phyloP scores from a whole-genome alignment of 2,113 vertebrate genomes.

The Rhabdomys dilectus region DNA sequence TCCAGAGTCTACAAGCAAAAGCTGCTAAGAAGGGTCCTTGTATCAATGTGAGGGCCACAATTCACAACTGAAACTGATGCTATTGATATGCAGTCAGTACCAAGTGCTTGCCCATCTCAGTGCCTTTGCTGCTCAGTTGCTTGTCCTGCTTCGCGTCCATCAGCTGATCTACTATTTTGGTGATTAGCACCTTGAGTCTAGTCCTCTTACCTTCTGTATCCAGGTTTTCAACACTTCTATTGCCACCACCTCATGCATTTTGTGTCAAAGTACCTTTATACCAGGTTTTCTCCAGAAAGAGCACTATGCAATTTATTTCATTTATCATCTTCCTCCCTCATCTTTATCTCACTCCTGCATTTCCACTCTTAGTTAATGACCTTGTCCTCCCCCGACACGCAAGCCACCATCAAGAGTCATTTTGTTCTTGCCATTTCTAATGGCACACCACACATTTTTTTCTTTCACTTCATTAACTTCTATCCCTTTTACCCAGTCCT shows the following conservation, averaged over 20 bases:
- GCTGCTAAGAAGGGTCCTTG: neutral
- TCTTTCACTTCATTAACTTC: slow-evolving; percentile 10
- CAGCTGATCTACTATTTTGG: neutral
- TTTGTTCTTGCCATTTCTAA: neutral
- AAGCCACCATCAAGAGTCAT: slow-evolving; percentile 3
- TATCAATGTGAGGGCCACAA: neutral
- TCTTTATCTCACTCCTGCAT: neutral
- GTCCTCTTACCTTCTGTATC: neutral
- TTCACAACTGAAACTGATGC: neutral
- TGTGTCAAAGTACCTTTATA: neutral
- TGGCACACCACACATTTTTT: neutral
- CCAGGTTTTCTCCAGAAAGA: neutral
- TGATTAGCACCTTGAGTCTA: neutral
- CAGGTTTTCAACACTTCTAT: neutral
- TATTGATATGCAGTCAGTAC: neutral
- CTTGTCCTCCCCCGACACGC: neutral
- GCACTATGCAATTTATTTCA: neutral
- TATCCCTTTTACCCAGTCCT: neutral
- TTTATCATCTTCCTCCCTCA: neutral
- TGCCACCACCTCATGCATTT: neutral
- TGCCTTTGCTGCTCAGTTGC: neutral
- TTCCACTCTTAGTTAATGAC: neutral
- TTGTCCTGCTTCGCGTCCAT: neutral
- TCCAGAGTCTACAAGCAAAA: neutral
- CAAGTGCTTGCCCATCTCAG: neutral